These are phyloP conservation scores for Mus minutoides DNA, from an alignment of 2,797 vertebrate species.

Conservation along the genomic window DNA sequence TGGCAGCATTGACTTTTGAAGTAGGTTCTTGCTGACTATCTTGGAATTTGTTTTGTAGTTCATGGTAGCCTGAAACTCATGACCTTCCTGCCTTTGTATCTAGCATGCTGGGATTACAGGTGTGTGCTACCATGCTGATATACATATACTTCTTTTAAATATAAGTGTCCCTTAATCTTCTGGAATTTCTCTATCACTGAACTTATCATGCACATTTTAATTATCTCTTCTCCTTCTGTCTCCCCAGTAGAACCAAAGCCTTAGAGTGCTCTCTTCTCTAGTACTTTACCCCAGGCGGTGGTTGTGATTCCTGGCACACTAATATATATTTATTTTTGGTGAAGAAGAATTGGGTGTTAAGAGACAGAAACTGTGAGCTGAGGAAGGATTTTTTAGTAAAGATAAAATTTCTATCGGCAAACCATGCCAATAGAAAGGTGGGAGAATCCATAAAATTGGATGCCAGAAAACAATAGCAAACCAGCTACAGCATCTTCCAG, in stretches of 20 bases:
- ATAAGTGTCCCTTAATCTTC: background rate
- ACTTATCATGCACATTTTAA: background rate
- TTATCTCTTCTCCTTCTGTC: background rate
- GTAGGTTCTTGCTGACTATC: background rate
- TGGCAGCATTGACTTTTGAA: background rate
- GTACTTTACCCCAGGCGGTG: background rate
- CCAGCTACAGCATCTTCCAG: background rate
- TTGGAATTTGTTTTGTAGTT: background rate
- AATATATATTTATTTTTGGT: background rate
- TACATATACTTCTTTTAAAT: background rate
- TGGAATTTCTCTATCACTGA: background rate
- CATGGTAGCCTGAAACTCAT: background rate
- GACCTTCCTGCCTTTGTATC: background rate
- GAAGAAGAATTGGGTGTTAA: background rate
- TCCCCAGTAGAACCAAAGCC: background rate
- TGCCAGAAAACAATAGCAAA: background rate
- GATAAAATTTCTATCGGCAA: background rate
- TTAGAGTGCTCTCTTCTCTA: background rate
- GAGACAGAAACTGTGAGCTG: background rate
- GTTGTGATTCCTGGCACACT: background rate
- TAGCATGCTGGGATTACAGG: background rate
- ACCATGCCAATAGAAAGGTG: background rate
- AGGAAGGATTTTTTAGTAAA: background rate
- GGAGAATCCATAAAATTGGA: background rate
- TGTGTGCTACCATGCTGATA: background rate